These are phyloP conservation scores for Falco rusticolus DNA, from an alignment of 2,797 vertebrate genomes.

Conservation along the genomic window DNA sequence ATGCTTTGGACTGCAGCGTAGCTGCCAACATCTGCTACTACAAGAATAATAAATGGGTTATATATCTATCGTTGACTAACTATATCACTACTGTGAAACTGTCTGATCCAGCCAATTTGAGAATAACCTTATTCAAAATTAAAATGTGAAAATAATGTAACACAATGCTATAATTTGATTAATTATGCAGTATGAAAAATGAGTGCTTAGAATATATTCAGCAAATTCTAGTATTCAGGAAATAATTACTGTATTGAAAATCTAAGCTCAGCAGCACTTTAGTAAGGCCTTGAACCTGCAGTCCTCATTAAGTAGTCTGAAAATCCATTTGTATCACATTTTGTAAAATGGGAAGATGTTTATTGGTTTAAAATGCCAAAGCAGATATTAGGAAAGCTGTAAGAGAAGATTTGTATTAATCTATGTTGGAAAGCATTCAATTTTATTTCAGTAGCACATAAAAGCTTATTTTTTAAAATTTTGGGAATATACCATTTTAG, in stretches of 20 bases:
- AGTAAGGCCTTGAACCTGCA: not conserved
- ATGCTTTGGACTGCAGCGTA: not conserved
- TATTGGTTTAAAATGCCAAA: constrained; percentile 18
- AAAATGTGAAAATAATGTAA: constrained; percentile 55
- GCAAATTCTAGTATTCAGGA: constrained; percentile 33
- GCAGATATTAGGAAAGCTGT: not conserved
- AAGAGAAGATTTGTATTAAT: not conserved
- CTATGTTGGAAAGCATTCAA: not conserved
- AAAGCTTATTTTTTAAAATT: not conserved
- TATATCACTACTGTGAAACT: not conserved
- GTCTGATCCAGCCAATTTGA: constrained; percentile 21
- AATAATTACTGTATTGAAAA: constrained; percentile 50
- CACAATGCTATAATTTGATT: constrained; percentile 53
- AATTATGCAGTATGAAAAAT: constrained; percentile 52
- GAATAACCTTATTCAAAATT: constrained; percentile 37
- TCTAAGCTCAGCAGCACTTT: constrained; percentile 39
- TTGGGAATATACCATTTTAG: not conserved
- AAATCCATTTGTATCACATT: not conserved
- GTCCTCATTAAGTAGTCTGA: not conserved
- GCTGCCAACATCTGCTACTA: not conserved
- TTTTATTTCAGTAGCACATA: not conserved
- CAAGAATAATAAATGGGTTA: constrained; percentile 1
- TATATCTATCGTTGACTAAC: not conserved
- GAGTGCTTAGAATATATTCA: constrained; percentile 45
- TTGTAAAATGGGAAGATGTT: not conserved